Percentiles rank a stretch among this genome's conserved stretches.
Conservation (phyloP, 1,140 invertebrate species). For the Ganaspis sp. region DNA sequence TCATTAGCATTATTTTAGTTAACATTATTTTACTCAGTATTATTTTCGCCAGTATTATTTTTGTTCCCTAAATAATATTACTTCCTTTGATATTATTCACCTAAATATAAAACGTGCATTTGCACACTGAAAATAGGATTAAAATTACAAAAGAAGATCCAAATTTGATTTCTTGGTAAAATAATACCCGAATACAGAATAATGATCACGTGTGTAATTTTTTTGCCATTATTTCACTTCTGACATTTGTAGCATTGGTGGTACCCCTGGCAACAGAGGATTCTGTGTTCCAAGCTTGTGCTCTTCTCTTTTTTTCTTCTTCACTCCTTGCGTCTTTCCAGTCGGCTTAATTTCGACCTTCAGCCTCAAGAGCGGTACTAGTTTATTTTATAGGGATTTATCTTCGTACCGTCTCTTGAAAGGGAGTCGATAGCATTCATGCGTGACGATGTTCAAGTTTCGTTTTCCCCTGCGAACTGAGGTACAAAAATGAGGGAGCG, state of each 20-base stretch:
- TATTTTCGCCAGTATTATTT: too few species aligned
- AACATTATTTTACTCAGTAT: too few species aligned
- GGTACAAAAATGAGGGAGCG: conserved; percentile 11
- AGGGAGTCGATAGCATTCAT: conserved; percentile 45
- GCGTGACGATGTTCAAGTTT: conserved; percentile 38
- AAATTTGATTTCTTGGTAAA: background rate
- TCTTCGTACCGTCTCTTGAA: conserved; percentile 32
- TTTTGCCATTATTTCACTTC: background rate
- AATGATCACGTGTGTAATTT: conserved; percentile 9
- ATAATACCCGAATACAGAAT: background rate
- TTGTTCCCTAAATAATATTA: too few species aligned
- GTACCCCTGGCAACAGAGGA: background rate
- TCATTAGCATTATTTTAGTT: too few species aligned
- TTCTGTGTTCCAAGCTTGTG: background rate
- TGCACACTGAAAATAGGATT: too few species aligned
- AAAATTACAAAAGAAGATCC: too few species aligned
- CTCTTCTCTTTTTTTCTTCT: conserved; percentile 27
- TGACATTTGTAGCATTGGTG: background rate
- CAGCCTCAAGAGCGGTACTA: conserved; percentile 2
- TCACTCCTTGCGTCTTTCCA: conserved; percentile 24
- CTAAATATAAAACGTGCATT: too few species aligned
- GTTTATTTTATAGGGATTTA: conserved; percentile 40
- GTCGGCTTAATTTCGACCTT: conserved; percentile 15
- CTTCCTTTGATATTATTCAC: too few species aligned
- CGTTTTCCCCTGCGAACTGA: conserved; percentile 4